Evolutionary conservation across 2,888 invertebrate species (phyloP), one percentile per base, ranked within the genome.

Genomic region (Zele albiditarsus): DNA sequence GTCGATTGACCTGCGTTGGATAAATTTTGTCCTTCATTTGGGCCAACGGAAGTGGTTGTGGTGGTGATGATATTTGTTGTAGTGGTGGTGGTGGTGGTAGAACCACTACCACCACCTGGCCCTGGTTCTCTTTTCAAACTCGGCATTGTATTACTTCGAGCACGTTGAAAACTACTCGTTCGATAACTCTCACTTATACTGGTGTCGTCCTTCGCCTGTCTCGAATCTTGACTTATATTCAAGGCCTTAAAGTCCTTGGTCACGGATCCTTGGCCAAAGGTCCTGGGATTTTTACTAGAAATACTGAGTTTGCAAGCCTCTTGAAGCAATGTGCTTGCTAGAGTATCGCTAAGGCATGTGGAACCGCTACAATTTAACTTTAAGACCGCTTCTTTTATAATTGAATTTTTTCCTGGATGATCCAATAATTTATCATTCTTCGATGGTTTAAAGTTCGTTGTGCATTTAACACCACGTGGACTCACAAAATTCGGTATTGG

Each of bases 81-180:
- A 8, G 23, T 20, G 2, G 67, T 14, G 27, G 28, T n/a, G n/a
- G 46, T n/a, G 6, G 42, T 27, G n/a, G 46, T 27, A 6, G 79
- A 71, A 66, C 12, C 63, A 28, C 14, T 71, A 38, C 70, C 80
- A 65, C 87, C 86, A 79, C 85, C 86, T 0, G 87, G 87, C n/a
- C 87, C 86, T 2, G 88, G 86, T 20, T 83, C 83, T 76, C 85
- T 84, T 77, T 87, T 88, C 69, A 86, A 82, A 70, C 87, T 89
- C 25, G 89, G 89, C 89, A 89, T 88, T 3, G 89, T 89, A 71
- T 89, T 89, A 70, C 89, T 88, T 14, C 89, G 83, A 16, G 85
- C 87, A 0, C 89, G 84, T 74, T 86, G 85, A 76, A 88, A 89
- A 75, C 87, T 87, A 73, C 84, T 84, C 2, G 85, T 77, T 38